Evolutionary conservation across 2,797 vertebrate genomes (phyloP).

Genomic region (Typhlichthys subterraneus): DNA sequence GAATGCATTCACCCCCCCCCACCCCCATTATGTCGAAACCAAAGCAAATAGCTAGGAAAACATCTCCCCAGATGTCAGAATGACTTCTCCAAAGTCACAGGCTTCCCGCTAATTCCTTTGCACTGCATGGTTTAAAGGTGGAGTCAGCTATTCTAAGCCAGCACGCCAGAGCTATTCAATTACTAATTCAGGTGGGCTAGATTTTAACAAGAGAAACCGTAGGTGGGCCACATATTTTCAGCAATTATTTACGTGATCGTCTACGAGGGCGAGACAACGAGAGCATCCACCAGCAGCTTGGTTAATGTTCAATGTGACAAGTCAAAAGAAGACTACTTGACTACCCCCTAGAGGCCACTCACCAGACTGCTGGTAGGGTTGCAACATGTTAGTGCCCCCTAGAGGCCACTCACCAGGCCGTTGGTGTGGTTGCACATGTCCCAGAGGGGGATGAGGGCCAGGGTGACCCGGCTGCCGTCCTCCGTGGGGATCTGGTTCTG

Average conservation of each 20-base stretch:
- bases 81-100: constrained; percentile 43
- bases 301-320: no score
- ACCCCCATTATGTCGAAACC: constrained; percentile 46
- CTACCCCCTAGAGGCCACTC: constrained; percentile 1
- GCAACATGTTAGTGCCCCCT: constrained; percentile 83
- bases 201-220: no score
- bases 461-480: constrained; percentile 92
- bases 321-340: no score
- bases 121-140: no score
- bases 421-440: constrained; percentile 99
- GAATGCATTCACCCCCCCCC: no score
- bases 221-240: no score
- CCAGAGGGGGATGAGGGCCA: constrained; percentile 96
- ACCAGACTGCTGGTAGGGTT: constrained; percentile 98
- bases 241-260: no score
- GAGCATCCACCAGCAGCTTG: no score
- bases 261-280: no score
- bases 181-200: no score
- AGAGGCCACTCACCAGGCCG: constrained; percentile 82
- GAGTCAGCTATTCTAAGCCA: no score
- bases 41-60: constrained; percentile 35
- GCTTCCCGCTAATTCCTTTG: constrained; percentile 13
- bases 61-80: constrained; percentile 53
- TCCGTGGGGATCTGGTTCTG: constrained; percentile 98
- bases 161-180: no score